A percentile compares a stretch with the other conserved stretches of the same genome.
Conservation (phyloP, 2,888 invertebrate genomes). For the Leptarthrus brevirostris region DNA sequence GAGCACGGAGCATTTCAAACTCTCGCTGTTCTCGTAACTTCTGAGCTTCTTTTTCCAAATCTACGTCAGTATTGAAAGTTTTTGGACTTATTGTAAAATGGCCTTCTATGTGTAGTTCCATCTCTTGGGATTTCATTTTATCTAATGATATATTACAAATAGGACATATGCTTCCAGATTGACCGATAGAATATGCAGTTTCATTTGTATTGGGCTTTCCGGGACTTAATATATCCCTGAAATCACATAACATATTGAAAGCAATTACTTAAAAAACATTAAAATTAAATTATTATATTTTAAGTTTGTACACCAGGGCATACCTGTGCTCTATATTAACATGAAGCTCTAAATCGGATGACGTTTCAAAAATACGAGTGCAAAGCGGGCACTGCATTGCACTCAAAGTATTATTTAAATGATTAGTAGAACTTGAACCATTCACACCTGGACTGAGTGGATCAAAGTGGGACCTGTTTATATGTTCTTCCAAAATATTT, state of each 20-base stretch:
- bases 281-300: neutral
- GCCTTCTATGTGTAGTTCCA: slow-evolving; percentile 82
- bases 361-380: slow-evolving; percentile 76
- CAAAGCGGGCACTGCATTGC: slow-evolving; percentile 83
- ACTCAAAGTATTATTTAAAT: slow-evolving; percentile 66
- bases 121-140: slow-evolving; percentile 68
- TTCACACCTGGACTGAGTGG: slow-evolving; percentile 64
- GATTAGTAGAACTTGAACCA: slow-evolving; percentile 66
- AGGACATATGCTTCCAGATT: slow-evolving; percentile 66
- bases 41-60: slow-evolving; percentile 74
- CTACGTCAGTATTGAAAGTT: slow-evolving; percentile 57
- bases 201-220: slow-evolving; percentile 56
- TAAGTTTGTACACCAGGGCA: slow-evolving; percentile 72
- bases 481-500: slow-evolving; percentile 81
- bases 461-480: slow-evolving; percentile 83
- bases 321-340: slow-evolving; percentile 88
- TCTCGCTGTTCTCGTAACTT: slow-evolving; percentile 81
- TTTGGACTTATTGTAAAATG: slow-evolving; percentile 72
- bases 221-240: slow-evolving; percentile 60
- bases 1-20: slow-evolving; percentile 82
- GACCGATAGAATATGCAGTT: slow-evolving; percentile 59
- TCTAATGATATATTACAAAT: slow-evolving; percentile 67
- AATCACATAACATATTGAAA: slow-evolving; percentile 24
- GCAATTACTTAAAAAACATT: neutral
- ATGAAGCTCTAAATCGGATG: slow-evolving; percentile 84